Base-by-base conservation (phyloP, 2,888 invertebrate species). In the Sesamia inferens region DNA sequence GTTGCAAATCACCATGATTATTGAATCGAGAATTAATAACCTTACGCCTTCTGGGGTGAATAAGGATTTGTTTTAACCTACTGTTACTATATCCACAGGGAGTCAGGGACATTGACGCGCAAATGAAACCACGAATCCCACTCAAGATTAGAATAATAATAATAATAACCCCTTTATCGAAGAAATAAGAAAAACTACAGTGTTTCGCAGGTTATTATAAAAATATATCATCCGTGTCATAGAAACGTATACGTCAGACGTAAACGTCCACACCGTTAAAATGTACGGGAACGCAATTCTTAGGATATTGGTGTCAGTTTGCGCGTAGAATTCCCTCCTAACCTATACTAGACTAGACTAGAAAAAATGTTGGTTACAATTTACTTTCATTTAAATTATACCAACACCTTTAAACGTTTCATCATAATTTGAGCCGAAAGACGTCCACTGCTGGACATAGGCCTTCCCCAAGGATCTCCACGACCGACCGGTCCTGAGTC, bases 1-100 rank as follows among this genome's bases (percentile, higher is more conserved):
- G 72, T 71, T 68, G 48, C 48, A 19, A 69, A 58, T 31, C 55
- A 70, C 76, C 58, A 76, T 78, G 72, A 85, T 85, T 76, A 80
- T 61, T 64, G 39, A 42, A 47, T 47, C 63, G 14, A 47, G 22
- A 69, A 65, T 64, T 64, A 47, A 59, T 65, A 54, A 65, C 58
- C 67, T 24, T 55, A 54, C 44, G 63, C 54, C 13, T 54, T 72
- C 14, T 73, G 13, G 44, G 24, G 51, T 47, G 0, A 8, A 22
- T 57, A 44, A 48, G 42, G 11, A 22, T 55, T 39, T 0, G 7
- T 31, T 57, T 63, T 51, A 47, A 24, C 22, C 13, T 19, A 64
- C 31, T 19, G 31, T 31, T 48, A 64, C 14, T 5, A 2, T 19
- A 31, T 1, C 31, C 31, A 19, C 19, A 19, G 51, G 7, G 2